These are phyloP conservation scores for Leuciscus waleckii DNA, from an alignment of 2,797 vertebrate species.

Conservation along the genomic window DNA sequence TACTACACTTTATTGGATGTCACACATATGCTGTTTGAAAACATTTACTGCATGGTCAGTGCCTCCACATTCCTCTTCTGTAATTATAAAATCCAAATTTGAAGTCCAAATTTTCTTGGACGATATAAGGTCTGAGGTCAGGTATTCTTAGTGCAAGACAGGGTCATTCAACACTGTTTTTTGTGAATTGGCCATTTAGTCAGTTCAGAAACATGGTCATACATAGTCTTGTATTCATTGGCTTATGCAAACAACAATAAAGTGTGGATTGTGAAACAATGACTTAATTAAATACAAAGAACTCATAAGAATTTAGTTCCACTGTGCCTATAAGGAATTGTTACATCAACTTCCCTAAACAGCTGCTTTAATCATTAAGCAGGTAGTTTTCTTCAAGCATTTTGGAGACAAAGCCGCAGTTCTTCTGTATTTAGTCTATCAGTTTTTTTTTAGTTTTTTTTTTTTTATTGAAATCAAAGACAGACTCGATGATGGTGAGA, in stretches of 20 bases:
- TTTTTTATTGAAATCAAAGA: no score
- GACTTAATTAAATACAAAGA: not conserved
- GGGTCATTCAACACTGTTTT: not conserved
- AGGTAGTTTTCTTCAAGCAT: no score
- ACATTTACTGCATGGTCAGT: constrained; percentile 34
- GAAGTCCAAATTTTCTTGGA: not conserved
- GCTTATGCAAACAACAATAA: not conserved
- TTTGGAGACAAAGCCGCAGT: no score
- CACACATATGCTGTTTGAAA: constrained; percentile 32
- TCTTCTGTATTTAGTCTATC: no score
- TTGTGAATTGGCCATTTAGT: constrained; percentile 2
- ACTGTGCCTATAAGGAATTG: not conserved
- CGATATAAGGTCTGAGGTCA: not conserved
- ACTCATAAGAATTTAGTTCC: not conserved
- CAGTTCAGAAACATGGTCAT: not conserved
- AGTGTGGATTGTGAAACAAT: not conserved
- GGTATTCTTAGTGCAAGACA: not conserved
- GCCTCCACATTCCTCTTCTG: constrained; percentile 9
- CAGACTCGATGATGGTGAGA: no score
- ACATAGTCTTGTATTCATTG: not conserved
- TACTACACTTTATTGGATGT: constrained; percentile 25
- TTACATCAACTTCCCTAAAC: not conserved
- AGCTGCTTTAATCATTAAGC: not conserved
- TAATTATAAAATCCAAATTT: constrained; percentile 16
- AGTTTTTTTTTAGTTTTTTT: no score